These are phyloP conservation scores for Progne subis DNA, from an alignment of 2,113 vertebrate species.

Conservation along the genomic window DNA sequence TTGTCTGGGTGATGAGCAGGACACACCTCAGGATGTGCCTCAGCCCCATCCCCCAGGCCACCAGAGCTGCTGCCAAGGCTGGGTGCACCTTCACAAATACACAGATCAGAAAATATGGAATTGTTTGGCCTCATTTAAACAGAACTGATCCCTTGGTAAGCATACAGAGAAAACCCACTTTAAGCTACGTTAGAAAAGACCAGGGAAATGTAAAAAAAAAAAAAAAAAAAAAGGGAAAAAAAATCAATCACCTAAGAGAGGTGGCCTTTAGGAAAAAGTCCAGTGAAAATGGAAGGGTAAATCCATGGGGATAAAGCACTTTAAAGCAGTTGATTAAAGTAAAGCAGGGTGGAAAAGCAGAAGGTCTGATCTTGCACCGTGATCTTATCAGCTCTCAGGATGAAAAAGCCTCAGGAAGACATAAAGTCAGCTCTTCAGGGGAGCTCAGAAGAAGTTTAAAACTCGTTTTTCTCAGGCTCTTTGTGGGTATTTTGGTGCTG, in stretches of 20 bases:
- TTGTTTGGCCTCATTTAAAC: background rate
- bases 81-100: background rate
- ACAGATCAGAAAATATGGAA: background rate
- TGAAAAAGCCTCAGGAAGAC: background rate
- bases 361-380: background rate
- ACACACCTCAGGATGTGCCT: background rate
- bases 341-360: background rate
- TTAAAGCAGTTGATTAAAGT: background rate
- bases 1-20: background rate
- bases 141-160: background rate
- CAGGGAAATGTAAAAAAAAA: background rate
- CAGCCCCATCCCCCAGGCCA: background rate
- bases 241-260: background rate
- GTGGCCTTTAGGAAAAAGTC: background rate
- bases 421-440: background rate
- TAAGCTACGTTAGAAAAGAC: background rate
- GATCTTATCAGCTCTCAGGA: background rate
- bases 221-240: accelerated
- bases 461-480: background rate
- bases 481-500: background rate
- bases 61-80: background rate
- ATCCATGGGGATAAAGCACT: background rate
- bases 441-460: background rate
- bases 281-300: background rate
- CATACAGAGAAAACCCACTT: background rate